phyloP scores from a whole-genome alignment of 2,113 vertebrate species.

The Procavia capensis region DNA sequence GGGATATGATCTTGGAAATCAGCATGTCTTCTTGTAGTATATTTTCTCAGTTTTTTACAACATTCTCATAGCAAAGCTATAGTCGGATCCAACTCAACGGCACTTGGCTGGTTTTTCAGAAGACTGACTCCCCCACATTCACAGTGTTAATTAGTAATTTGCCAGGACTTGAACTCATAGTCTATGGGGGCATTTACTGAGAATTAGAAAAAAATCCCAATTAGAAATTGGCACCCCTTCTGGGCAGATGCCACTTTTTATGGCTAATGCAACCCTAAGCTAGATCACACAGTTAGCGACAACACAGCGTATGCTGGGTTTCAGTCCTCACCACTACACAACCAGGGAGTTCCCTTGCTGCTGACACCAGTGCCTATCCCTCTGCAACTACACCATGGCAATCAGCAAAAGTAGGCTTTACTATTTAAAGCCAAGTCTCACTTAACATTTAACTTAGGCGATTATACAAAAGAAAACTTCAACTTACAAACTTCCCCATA shows the following conservation, averaged over 20 bases:
- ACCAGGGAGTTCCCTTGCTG: neutral
- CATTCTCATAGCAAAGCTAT: neutral
- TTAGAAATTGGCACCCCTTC: neutral
- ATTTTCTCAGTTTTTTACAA: neutral
- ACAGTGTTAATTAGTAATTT: neutral
- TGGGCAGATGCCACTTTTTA: neutral
- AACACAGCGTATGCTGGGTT: fast-evolving
- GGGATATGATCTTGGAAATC: neutral
- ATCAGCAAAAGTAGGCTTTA: neutral
- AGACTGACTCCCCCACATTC: neutral
- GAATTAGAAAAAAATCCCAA: neutral
- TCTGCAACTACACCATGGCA: neutral
- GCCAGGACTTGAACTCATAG: neutral
- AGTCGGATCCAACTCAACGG: neutral
- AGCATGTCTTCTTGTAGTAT: neutral
- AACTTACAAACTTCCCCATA: neutral
- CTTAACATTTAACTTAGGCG: neutral
- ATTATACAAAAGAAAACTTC: neutral
- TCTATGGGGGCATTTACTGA: neutral
- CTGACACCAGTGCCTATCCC: neutral
- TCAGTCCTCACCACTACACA: neutral
- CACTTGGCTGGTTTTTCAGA: no score
- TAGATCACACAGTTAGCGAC: neutral
- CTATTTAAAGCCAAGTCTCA: neutral
- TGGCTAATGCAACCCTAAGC: neutral